Percentiles rank a stretch among this genome's conserved stretches.
Conservation (phyloP, 1,140 invertebrate genomes). For the Streblospio benedicti region DNA sequence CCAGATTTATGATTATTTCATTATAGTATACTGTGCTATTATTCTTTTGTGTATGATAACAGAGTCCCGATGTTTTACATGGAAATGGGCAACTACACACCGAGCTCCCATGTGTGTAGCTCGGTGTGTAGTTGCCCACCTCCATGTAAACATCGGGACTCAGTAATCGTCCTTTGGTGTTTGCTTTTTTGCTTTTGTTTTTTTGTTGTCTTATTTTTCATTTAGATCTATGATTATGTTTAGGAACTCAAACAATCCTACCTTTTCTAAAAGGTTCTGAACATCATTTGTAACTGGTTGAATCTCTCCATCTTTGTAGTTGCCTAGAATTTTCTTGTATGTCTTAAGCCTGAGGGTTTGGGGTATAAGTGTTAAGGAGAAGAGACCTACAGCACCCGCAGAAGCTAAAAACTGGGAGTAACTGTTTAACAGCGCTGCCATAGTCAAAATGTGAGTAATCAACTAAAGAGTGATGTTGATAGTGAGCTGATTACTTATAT, state of each 20-base stretch:
- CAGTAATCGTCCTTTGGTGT: no score
- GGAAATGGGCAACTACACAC: background rate
- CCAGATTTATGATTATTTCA: no score
- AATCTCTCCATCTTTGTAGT: slow-evolving; percentile 48
- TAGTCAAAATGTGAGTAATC: no score
- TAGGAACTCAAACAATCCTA: background rate
- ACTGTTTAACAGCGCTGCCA: no score
- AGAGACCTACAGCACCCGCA: background rate
- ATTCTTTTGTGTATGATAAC: no score
- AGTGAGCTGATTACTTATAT: no score
- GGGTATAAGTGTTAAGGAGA: slow-evolving; percentile 32
- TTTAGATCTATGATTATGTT: background rate
- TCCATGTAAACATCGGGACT: no score
- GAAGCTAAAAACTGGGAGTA: background rate
- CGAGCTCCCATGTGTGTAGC: background rate
- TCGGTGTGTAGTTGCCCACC: background rate
- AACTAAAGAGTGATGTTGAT: no score
- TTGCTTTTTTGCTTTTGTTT: no score
- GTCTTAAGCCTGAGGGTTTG: slow-evolving; percentile 50
- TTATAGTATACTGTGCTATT: no score
- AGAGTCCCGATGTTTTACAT: no score
- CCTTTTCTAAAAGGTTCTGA: slow-evolving; percentile 18
- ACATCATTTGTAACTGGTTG: slow-evolving; percentile 15
- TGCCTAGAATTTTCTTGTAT: slow-evolving; percentile 49
- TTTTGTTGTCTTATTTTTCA: background rate